Percentiles rank a stretch among this genome's conserved stretches.
These are phyloP conservation scores for Lamellibrachia columna DNA, from an alignment of 2,888 invertebrate species.

Conservation along the genomic window DNA sequence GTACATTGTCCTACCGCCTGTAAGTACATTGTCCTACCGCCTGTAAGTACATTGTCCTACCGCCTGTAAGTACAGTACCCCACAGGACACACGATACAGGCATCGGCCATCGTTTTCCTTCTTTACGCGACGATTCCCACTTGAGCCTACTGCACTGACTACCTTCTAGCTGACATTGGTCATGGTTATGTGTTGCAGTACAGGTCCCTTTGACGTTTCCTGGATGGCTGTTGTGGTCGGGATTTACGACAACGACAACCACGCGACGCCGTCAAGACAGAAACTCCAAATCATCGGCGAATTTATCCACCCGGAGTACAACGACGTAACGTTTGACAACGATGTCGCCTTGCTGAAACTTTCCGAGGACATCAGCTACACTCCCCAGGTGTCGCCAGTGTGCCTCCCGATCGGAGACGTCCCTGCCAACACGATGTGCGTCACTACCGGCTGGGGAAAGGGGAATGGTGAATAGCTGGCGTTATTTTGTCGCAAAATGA, in stretches of 20 bases:
- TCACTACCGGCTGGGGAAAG: conserved; percentile 78
- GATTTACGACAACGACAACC: neutral
- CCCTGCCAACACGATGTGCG: conserved; percentile 67
- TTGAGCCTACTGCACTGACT: no score
- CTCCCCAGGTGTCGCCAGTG: conserved; percentile 77
- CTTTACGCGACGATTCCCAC: neutral
- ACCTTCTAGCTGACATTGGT: neutral
- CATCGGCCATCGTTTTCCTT: neutral
- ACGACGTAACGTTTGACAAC: conserved; percentile 53
- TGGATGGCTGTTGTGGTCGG: neutral
- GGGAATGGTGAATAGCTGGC: neutral
- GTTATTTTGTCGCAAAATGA: no score
- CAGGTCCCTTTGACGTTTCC: neutral
- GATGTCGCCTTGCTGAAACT: conserved; percentile 79
- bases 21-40: no score
- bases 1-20: no score
- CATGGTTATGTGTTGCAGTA: neutral
- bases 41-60: no score
- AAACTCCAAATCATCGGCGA: neutral
- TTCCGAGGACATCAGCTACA: conserved; percentile 72
- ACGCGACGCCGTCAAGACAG: neutral
- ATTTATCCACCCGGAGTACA: neutral
- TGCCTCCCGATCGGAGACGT: conserved; percentile 75
- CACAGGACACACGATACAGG: no score
- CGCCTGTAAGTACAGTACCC: no score